A percentile compares a stretch with the other conserved stretches of the same genome.
These are phyloP conservation scores for Linepithema humile DNA, from an alignment of 1,140 invertebrate species.

Conservation along the genomic window DNA sequence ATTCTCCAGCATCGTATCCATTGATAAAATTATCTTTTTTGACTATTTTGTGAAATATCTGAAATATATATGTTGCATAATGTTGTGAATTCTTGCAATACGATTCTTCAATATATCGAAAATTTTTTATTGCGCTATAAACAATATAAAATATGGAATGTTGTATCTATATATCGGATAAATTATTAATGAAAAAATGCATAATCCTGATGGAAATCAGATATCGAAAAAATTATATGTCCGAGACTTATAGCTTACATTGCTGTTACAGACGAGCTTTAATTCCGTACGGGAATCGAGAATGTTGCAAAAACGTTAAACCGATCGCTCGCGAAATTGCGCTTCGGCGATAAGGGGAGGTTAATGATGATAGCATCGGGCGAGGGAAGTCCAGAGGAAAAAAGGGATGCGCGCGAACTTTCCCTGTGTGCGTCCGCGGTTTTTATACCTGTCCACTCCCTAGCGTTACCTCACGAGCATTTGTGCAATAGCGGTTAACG, in stretches of 20 bases:
- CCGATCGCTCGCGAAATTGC: constrained; percentile 19
- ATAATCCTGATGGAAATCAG: background rate
- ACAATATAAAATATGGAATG: too few species aligned
- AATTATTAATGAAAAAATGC: background rate
- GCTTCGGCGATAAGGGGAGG: background rate
- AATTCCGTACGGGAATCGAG: background rate
- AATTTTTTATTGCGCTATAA: too few species aligned
- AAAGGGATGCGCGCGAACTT: background rate
- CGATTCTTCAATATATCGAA: too few species aligned
- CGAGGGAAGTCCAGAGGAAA: background rate
- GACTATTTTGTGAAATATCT: too few species aligned
- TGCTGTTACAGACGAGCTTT: background rate
- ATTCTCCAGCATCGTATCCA: background rate
- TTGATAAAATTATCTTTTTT: background rate
- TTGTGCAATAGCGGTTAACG: constrained; percentile 43
- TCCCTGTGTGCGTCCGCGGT: background rate
- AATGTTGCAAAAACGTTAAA: constrained; percentile 21
- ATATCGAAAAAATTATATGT: background rate
- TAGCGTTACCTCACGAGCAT: constrained; percentile 18
- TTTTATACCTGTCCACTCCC: constrained; percentile 23
- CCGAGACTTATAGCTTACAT: background rate
- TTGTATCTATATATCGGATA: too few species aligned
- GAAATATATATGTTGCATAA: too few species aligned
- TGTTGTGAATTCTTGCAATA: too few species aligned
- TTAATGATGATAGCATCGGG: constrained; percentile 15